Base-by-base conservation (phyloP, 2,888 invertebrate species). In the Linyphia triangularis region DNA sequence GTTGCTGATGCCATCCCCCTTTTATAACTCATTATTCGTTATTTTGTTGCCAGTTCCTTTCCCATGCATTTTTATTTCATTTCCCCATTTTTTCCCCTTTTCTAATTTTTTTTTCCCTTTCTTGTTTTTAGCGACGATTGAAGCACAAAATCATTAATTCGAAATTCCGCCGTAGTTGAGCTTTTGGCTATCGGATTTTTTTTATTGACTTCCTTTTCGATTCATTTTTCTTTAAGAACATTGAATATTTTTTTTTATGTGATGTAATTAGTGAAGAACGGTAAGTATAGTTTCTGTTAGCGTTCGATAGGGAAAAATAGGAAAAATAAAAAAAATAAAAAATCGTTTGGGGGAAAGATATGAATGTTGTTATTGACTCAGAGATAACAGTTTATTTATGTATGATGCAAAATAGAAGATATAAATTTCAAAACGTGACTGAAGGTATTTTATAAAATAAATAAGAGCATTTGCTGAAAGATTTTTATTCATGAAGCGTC, bases 71-170 rank as follows among this genome's bases (percentile, higher is more conserved):
- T 33, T 51, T n/a, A n/a, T 61, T 22, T 16, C 19, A 28, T 16
- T 51, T 70, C 26, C 22, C 5, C 0, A 16, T n/a, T 6, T 30
- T 28, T 78, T 40, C 37, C 63, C 19, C 19, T 30, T 69, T 69
- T 30, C 9, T 51, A n/a, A n/a, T n/a, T 13, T 16, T 16, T 24
- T 63, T 63, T 63, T 63, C n/a, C n/a, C 9, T 51, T 51, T 51
- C 51, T 13, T 16, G 24, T 24, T 63, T 63, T 63, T 63, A 63
- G 13, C 37, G 16, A 30, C 65, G 40, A 65, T 63, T 65, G 43
- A 40, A 65, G 65, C 16, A 65, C 65, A 65, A 65, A 78, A 65
- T 78, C 65, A 78, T 78, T 78, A 75, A 26, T 57, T 59, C 30
- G 59, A 61, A 75, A 57, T 75, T 30, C 59, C 33, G 37, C 30